Evolutionary conservation across 35 echinoderm and acorn worm genomes (phyloP).

Genomic region (Patiria miniata): DNA sequence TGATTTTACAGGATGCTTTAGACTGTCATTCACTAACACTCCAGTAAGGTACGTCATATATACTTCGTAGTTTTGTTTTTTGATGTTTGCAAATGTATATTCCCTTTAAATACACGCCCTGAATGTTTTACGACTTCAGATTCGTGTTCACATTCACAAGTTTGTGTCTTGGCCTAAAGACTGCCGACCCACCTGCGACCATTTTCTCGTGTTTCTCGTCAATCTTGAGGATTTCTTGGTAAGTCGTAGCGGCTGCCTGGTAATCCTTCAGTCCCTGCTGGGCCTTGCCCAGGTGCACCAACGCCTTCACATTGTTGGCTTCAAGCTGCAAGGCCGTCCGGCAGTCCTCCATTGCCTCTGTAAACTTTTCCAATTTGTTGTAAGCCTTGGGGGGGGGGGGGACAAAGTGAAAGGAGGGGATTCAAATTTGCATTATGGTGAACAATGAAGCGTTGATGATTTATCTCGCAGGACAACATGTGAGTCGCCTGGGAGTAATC

Average conservation of each 20-base stretch:
- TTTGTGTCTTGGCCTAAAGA: too few relatives aligned
- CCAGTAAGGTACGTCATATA: too few relatives aligned
- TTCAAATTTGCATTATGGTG: neutral
- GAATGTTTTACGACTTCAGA: too few relatives aligned
- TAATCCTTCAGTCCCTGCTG: constrained; percentile 63
- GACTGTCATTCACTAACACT: too few relatives aligned
- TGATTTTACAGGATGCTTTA: too few relatives aligned
- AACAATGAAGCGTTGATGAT: too few relatives aligned
- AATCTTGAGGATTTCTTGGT: constrained; percentile 65
- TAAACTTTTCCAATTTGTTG: constrained; percentile 54
- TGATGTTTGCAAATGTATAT: too few relatives aligned
- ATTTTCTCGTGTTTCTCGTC: constrained; percentile 81
- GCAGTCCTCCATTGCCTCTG: constrained; percentile 74
- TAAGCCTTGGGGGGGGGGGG: constrained; percentile 51
- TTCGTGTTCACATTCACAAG: too few relatives aligned
- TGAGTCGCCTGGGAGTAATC: too few relatives aligned
- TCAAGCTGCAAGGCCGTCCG: constrained; percentile 68
- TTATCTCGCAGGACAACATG: too few relatives aligned
- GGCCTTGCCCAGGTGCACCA: constrained; percentile 74
- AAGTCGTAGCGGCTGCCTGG: constrained; percentile 56
- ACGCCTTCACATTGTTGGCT: constrained; percentile 58
- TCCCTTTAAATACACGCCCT: too few relatives aligned
- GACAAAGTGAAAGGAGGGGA: neutral
- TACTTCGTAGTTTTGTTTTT: too few relatives aligned
- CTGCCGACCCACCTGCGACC: constrained; percentile 69